Conservation (phyloP, 2,888 invertebrate genomes). For the Euphydryas editha region DNA sequence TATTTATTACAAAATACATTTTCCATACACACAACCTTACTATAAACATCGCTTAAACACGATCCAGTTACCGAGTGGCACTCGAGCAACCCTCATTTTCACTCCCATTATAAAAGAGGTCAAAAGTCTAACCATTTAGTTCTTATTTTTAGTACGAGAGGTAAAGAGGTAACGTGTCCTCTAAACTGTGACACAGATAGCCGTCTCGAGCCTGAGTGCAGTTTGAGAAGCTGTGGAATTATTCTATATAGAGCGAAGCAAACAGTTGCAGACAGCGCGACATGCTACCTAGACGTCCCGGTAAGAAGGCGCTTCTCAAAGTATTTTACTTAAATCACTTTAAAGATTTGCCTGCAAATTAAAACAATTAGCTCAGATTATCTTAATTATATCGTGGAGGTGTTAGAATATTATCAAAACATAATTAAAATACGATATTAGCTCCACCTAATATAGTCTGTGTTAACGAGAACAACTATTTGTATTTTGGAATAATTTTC, state of each 20-base stretch:
- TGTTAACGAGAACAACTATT: too few species aligned
- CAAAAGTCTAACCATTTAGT: constrained; percentile 6
- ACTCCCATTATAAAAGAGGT: constrained; percentile 10
- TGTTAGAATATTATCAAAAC: too few species aligned
- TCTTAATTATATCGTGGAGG: too few species aligned
- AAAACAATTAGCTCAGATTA: too few species aligned
- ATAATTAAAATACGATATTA: too few species aligned
- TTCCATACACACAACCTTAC: too few species aligned
- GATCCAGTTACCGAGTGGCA: background rate
- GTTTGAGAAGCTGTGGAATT: constrained; percentile 39
- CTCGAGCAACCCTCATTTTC: constrained; percentile 5
- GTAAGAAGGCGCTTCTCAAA: constrained; percentile 39
- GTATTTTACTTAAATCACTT: background rate
- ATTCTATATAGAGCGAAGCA: constrained; percentile 42
- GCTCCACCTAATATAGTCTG: too few species aligned
- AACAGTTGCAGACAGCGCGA: constrained; percentile 43
- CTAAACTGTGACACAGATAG: constrained; percentile 39
- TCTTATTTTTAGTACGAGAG: constrained; percentile 9
- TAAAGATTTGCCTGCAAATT: too few species aligned
- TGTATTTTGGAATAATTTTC: too few species aligned
- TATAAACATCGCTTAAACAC: background rate
- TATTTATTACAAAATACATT: too few species aligned
- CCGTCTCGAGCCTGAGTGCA: constrained; percentile 30
- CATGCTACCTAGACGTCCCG: constrained; percentile 46
- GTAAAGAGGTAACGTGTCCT: constrained; percentile 35